Conservation (phyloP, 2,888 invertebrate species). For the Tortrix viridana region DNA sequence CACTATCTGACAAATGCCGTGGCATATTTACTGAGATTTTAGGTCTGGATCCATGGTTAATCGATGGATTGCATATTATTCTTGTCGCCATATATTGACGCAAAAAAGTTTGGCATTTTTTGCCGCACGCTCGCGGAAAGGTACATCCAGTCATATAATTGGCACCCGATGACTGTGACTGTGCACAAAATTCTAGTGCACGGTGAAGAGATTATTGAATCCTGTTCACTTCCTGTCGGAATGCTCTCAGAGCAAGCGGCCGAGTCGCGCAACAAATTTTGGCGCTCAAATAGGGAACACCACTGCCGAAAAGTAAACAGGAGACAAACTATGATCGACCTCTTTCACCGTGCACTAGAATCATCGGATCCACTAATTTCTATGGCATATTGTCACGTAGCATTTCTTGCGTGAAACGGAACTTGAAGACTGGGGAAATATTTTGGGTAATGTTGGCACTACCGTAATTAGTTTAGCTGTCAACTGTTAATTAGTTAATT, state of each 20-base stretch:
- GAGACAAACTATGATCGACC: not conserved
- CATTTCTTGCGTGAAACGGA: no score
- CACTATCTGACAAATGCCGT: not conserved
- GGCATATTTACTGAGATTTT: no score
- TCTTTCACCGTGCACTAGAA: slow-evolving; percentile 15
- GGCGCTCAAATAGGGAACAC: slow-evolving; percentile 9
- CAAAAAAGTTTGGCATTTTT: slow-evolving; percentile 2
- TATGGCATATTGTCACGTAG: no score
- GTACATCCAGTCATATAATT: not conserved
- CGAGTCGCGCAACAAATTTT: not conserved
- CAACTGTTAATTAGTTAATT: no score
- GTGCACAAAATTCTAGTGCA: slow-evolving; percentile 13
- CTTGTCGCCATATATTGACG: slow-evolving; percentile 5
- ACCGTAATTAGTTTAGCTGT: no score
- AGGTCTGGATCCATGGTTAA: no score
- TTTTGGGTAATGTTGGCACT: no score
- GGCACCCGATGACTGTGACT: slow-evolving; percentile 16
- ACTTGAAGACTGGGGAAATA: no score
- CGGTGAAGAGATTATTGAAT: slow-evolving; percentile 6
- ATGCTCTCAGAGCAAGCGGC: slow-evolving; percentile 16
- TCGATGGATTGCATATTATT: not conserved
- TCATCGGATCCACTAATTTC: slow-evolving; percentile 9
- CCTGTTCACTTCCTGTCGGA: not conserved
- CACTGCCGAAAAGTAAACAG: slow-evolving; percentile 9
- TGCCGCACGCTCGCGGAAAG: slow-evolving; percentile 10